phyloP scores from a whole-genome alignment of 2,797 vertebrate species.

The Pangasius macronema region DNA sequence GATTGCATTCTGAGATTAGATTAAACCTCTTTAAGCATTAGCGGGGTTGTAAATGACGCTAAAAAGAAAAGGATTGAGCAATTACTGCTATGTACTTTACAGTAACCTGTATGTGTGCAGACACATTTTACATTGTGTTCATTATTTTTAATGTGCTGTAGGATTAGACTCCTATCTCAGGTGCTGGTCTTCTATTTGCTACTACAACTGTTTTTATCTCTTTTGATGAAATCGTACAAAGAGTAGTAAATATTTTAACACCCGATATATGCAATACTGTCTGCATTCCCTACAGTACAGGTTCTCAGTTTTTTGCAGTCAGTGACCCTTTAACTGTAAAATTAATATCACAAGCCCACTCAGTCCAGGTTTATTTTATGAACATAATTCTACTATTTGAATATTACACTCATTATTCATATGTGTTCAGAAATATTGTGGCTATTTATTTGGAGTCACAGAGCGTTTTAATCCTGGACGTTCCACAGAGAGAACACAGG shows the following conservation, averaged over 20 bases:
- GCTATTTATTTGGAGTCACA: neutral
- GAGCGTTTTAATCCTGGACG: neutral
- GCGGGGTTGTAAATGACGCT: neutral
- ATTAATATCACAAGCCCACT: neutral
- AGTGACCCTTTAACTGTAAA: neutral
- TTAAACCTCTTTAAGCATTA: neutral
- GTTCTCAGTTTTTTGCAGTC: neutral
- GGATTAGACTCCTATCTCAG: neutral
- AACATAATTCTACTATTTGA: neutral
- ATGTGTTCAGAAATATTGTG: neutral
- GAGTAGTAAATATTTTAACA: neutral
- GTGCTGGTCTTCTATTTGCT: neutral
- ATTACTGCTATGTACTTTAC: neutral
- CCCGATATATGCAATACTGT: neutral
- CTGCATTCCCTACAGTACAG: neutral
- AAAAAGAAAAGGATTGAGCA: neutral
- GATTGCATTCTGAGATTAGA: constrained; percentile 7
- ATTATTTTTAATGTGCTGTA: neutral
- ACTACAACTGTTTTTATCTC: neutral
- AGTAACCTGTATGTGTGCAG: neutral
- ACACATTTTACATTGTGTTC: neutral
- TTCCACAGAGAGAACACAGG: neutral
- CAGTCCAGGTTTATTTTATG: neutral
- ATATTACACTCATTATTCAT: neutral
- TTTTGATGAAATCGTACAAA: neutral